Base-by-base conservation (phyloP, 2,113 vertebrate species). In the Saguinus imperator region DNA sequence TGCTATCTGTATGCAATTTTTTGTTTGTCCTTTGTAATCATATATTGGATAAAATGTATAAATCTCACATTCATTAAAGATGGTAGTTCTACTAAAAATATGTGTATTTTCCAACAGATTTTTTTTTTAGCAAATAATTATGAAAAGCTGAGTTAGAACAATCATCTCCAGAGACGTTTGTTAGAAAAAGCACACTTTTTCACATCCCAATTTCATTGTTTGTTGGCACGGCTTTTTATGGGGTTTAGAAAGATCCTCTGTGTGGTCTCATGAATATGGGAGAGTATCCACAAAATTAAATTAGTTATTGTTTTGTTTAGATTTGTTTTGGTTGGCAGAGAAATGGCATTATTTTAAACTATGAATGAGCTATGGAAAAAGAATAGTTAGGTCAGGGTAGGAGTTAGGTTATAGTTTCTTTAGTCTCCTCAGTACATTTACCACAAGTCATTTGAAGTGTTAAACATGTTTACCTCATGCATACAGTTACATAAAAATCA, bases 401-500 rank as follows among this genome's bases (percentile, higher is more conserved):
- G 43, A 64, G 4, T 68, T 70, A 87, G 32, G 68, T 37, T 43
- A 40, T 72, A 37, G 58, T 72, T 81, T 94, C 50, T 88, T 91
- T 52, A 91, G 43, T 48, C 50, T 79, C 12, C 0, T 80, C 81
- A 57, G 21, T 45, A 11, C 66, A 87, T 50, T 64, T 14, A 66
- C 48, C 64, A 86, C 58, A 45, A 73, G 25, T 55, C 66, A 40
- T 96, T 94, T 91, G 6, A 95, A 95, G 84, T 50, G 20, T 88
- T 76, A 90, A 70, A 81, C 25, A 27, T 94, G 87, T 97, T 95
- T 98, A 87, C 77, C 76, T 87, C 35, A 57, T 29, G 64, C 29
- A 14, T 25, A 66, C 37, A 52, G 86, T 40, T 93, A 72, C 64
- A 80, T 96, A 43, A 87, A 85, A 97, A 23, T 80, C 0, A 0